Percentiles rank a stretch among this genome's conserved stretches.
Conservation (phyloP, 2,888 invertebrate species). For the Halictus ligatus region DNA sequence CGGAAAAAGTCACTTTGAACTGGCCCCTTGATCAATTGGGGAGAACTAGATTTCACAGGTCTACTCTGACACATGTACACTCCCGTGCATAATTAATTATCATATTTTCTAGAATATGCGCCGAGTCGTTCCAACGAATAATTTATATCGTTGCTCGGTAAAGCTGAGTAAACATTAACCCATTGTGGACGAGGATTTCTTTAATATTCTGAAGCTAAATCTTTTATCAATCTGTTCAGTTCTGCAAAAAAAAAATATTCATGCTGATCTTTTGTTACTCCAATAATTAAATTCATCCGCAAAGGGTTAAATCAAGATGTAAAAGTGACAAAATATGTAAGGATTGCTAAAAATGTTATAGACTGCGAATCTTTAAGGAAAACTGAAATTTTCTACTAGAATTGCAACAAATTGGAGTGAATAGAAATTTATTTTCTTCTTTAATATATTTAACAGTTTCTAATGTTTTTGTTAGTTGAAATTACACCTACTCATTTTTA, state of each 20-base stretch:
- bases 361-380: too few species aligned
- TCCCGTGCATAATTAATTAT: not conserved
- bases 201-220: not conserved
- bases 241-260: too few species aligned
- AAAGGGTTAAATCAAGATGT: too few species aligned
- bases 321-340: too few species aligned
- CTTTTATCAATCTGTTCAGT: too few species aligned
- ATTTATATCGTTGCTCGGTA: not conserved
- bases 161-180: not conserved
- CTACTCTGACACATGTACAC: not conserved
- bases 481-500: too few species aligned
- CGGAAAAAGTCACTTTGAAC: conserved; percentile 2
- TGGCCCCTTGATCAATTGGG: not conserved
- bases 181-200: not conserved
- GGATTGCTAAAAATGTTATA: too few species aligned
- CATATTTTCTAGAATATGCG: not conserved
- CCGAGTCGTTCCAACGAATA: not conserved
- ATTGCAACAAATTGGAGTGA: not conserved
- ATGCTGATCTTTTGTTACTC: too few species aligned
- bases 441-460: not conserved
- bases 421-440: not conserved
- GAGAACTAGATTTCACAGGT: not conserved
- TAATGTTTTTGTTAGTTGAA: too few species aligned
- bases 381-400: too few species aligned
- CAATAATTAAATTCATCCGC: too few species aligned